Conservation (phyloP, 1,140 invertebrate species). For the Pissodes strobi region DNA sequence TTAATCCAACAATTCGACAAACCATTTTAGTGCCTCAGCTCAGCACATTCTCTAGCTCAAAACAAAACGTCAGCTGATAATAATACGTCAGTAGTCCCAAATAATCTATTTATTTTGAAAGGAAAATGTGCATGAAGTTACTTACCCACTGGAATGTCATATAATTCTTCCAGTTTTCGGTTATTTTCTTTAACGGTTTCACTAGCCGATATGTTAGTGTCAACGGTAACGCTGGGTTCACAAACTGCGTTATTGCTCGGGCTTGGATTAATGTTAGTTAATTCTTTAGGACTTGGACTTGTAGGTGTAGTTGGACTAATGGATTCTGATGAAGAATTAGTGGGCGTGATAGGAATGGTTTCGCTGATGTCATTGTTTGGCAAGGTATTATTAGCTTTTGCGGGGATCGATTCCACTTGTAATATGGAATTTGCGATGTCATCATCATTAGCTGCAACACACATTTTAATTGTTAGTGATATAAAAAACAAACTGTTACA, state of each 20-base stretch:
- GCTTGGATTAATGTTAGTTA: conserved; percentile 43
- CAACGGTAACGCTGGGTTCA: conserved; percentile 38
- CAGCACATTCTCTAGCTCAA: too few relatives aligned
- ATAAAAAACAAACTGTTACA: too few relatives aligned
- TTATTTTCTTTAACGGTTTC: conserved; percentile 48
- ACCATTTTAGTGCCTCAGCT: too few relatives aligned
- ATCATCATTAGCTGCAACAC: conserved; percentile 48
- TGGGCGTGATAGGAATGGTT: conserved; percentile 27
- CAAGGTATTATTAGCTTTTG: conserved; percentile 5
- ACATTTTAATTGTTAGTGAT: conserved; percentile 1
- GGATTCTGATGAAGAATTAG: conserved; percentile 16
- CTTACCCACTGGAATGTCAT: conserved; percentile 83
- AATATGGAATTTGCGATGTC: conserved; percentile 30
- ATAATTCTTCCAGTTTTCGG: conserved; percentile 73
- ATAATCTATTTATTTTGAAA: too few relatives aligned
- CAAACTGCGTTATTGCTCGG: conserved; percentile 41
- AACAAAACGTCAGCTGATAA: too few relatives aligned
- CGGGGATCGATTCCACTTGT: conserved; percentile 30
- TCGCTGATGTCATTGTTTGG: conserved; percentile 24
- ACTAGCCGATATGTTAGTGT: conserved; percentile 52
- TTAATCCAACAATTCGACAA: too few relatives aligned
- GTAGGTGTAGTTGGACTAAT: conserved; percentile 27
- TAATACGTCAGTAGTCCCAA: too few relatives aligned
- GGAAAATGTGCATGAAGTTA: too few relatives aligned
- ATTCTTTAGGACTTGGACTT: conserved; percentile 23